Percentiles rank a stretch among this genome's conserved stretches.
phyloP scores from a whole-genome alignment of 2,797 vertebrate species.

The Dryobates pubescens region DNA sequence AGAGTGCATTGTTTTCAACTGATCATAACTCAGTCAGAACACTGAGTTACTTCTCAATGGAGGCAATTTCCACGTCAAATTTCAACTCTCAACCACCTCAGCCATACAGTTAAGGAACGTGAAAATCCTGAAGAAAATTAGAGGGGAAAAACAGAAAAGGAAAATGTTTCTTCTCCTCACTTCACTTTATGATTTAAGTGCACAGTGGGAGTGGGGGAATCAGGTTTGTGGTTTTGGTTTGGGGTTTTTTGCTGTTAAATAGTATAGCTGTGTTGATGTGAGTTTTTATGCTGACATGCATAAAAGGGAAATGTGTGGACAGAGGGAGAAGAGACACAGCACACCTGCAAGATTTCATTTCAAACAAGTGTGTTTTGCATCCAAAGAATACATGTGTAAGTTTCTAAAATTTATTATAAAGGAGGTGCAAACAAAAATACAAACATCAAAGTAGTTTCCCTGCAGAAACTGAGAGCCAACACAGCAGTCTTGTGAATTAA shows the following conservation, averaged over 20 bases:
- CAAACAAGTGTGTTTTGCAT: background rate
- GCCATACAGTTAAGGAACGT: background rate
- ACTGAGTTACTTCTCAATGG: background rate
- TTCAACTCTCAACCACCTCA: background rate
- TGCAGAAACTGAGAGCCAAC: background rate
- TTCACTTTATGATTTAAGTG: background rate
- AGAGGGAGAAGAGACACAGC: background rate
- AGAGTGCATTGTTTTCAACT: background rate
- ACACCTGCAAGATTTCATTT: background rate
- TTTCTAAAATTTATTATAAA: background rate
- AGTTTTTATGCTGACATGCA: background rate
- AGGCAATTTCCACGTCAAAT: background rate
- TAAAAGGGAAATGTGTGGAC: background rate
- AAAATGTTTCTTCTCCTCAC: background rate
- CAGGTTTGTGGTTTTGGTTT: no score
- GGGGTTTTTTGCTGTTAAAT: background rate
- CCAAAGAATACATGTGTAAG: accelerated
- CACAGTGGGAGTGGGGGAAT: background rate
- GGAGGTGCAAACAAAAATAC: background rate
- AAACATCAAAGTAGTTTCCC: background rate
- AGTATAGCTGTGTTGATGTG: background rate
- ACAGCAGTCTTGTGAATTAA: background rate
- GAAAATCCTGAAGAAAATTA: background rate
- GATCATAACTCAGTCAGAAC: background rate
- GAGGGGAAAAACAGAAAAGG: background rate